Evolutionary conservation across 1,140 invertebrate species (phyloP), one percentile per base, ranked within the genome.

Genomic region (Lordiphosa mommai): DNA sequence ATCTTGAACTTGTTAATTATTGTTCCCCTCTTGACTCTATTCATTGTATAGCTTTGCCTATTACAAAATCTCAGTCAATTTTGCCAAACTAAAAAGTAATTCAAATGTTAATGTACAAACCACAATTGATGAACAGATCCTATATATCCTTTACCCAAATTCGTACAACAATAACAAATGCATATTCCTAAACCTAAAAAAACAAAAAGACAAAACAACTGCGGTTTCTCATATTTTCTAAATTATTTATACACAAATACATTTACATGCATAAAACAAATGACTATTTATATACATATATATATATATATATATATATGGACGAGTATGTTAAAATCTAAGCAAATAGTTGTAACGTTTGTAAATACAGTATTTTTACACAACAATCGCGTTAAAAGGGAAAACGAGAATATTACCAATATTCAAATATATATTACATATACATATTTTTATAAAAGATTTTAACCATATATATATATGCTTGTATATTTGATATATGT

Each of bases 321-420:
- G 49, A 66, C 63, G 37, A 37, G 59, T 77, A 79, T 58, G 59
- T 63, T 74, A 63, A 51, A 30, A 48, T 43, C 44, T 80, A 80
- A 82, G 71, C 51, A 82, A 76, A 71, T 82, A 80, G 67, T 67
- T 80, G 52, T 79, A 80, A 71, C 55, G 44, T 69, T 82, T 80
- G 76, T 80, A 80, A 74, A 80, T 80, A 80, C 76, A 80, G 76
- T 80, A 82, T 80, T 80, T 80, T 80, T 80, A 80, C 76, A 80
- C 37, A 63, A 60, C 32, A 73, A 57, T 40, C 58, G 48, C 33
- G n/a, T n/a, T n/a, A 71, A 67, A 58, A 46, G 23, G 49, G 46
- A 60, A 72, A 61, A 32, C 10, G 29, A 58, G 7, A 20, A 72
- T 57, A 66, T 61, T 63, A 77, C 56, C 59, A 57, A 65, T 70